A percentile compares a stretch with the other conserved stretches of the same genome.
Evolutionary conservation across 2,113 vertebrate species (phyloP).

Genomic region (Phoenicopterus ruber): DNA sequence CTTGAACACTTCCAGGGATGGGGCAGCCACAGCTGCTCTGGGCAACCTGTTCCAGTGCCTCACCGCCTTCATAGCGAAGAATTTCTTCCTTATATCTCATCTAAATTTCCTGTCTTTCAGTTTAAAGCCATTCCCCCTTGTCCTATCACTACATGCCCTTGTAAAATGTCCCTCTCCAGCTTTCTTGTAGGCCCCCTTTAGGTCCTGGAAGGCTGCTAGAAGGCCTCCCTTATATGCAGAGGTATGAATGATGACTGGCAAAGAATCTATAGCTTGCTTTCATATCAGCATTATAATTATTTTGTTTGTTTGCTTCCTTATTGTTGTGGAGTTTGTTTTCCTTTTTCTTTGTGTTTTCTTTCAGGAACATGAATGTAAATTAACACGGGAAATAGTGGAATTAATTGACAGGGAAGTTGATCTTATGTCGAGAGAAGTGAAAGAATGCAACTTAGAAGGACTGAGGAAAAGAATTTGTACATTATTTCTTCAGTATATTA

Average conservation of each 20-base stretch:
- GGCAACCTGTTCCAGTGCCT: too few relatives aligned
- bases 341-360: neutral
- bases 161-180: too few relatives aligned
- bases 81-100: too few relatives aligned
- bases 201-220: too few relatives aligned
- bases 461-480: conserved; percentile 90
- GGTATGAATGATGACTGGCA: neutral
- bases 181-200: too few relatives aligned
- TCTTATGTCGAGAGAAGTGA: conserved; percentile 81
- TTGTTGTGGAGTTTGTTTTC: neutral
- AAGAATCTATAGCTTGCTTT: neutral
- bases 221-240: neutral
- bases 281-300: neutral
- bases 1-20: too few relatives aligned
- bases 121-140: too few relatives aligned
- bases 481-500: conserved; percentile 90
- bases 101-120: too few relatives aligned
- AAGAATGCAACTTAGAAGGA: conserved; percentile 81
- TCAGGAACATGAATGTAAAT: conserved; percentile 86
- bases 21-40: too few relatives aligned
- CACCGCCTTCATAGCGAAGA: too few relatives aligned
- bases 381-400: conserved; percentile 85
- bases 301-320: neutral
- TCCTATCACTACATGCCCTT: too few relatives aligned
- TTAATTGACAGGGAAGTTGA: conserved; percentile 89